Evolutionary conservation across 2,113 vertebrate species (phyloP), one percentile per base, ranked within the genome.

Genomic region (Jaculus jaculus): DNA sequence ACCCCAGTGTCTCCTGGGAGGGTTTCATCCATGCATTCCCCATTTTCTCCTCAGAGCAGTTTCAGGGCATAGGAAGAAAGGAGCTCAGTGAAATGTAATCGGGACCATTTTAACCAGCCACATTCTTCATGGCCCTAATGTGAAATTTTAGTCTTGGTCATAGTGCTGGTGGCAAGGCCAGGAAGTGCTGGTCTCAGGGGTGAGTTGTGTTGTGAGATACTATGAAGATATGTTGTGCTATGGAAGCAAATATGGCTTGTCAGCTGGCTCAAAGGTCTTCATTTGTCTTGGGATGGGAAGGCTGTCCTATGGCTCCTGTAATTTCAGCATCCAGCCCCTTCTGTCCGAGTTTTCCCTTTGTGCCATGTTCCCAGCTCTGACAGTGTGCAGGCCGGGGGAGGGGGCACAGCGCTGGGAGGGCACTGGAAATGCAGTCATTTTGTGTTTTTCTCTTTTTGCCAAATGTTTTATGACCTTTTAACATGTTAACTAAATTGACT

Each of bases 321-420:
- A 3, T 32, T 47, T 92, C 92, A 20, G 0, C 34, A 79, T 80
- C 89, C 66, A 42, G 37, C 26, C 84, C 30, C 74, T 91, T 83
- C 24, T 84, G 0, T n/a, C 34, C 60, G 23, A 83, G 42, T 84
- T 61, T 1, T 85, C 24, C 7, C 18, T 30, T 85, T 94, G 89
- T 26, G 60, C 58, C 26, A 21, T 42, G 20, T 2, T 83, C 1
- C 87, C n/a, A 17, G 20, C 32, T 30, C 32, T 10, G 23, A 12
- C 30, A 15, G n/a, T 15, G 68, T n/a, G 3, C 28, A 11, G 81
- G 8, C 39, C 7, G 0, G 13, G 30, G 7, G 1, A 23, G 39
- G 51, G 26, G 1, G 1, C 3, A 20, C 10, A 32, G 2, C 0
- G 5, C 10, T 1, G 51, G 11, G 42, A 11, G 3, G 34, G 20